A percentile compares a stretch with the other conserved stretches of the same genome.
Conservation (phyloP, 2,888 invertebrate species). For the Lepeophtheirus nordmannii region DNA sequence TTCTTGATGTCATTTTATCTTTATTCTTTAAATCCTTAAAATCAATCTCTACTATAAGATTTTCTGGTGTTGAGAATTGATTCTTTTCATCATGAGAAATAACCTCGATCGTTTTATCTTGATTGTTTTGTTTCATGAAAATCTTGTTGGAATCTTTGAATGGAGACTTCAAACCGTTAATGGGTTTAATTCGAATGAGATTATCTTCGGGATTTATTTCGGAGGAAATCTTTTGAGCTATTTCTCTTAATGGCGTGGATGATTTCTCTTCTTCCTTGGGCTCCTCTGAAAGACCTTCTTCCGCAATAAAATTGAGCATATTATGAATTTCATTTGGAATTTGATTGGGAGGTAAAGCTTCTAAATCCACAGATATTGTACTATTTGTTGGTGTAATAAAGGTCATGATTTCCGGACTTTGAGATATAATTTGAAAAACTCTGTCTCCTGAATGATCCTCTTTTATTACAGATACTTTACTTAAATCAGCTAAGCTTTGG, state of each 20-base stretch:
- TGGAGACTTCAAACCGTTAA: not conserved
- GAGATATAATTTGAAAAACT: conserved; percentile 1
- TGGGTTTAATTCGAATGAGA: not conserved
- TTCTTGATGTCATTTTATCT: not conserved
- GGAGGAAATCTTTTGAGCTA: not conserved
- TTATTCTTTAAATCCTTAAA: not conserved
- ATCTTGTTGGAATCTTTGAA: not conserved
- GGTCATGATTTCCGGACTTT: not conserved
- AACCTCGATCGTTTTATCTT: not conserved
- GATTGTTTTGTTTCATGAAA: not conserved
- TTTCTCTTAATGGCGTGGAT: not conserved
- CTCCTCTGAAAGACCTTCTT: not conserved
- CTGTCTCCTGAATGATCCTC: not conserved
- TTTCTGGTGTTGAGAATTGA: conserved; percentile 2
- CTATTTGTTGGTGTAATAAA: not conserved
- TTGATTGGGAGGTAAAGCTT: not conserved
- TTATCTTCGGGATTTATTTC: not conserved
- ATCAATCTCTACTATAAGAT: not conserved
- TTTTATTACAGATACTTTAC: not conserved
- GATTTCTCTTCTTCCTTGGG: not conserved
- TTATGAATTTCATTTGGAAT: not conserved
- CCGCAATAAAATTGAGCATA: not conserved
- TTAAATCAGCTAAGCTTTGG: not conserved
- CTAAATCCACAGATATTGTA: not conserved
- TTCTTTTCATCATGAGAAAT: not conserved